Evolutionary conservation across 2,888 invertebrate genomes (phyloP).

Genomic region (Orgyia antiqua): DNA sequence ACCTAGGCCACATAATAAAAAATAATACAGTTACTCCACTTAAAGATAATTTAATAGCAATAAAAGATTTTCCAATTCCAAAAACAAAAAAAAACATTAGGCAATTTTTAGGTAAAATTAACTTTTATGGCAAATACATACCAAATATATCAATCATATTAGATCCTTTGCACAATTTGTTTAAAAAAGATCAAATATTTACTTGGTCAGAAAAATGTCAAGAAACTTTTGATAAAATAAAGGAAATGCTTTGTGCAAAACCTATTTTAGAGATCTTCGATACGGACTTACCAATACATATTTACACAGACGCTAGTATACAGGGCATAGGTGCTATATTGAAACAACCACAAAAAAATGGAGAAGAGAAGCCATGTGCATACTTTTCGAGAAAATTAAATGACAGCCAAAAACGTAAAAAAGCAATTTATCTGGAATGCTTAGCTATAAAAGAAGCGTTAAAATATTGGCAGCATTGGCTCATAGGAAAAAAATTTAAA

Average conservation of each 20-base stretch:
- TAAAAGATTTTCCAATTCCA: no score
- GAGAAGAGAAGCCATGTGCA: no score
- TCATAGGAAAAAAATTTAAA: neutral
- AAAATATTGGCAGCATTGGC: neutral
- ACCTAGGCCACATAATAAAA: slow-evolving; percentile 20
- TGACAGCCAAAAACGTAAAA: slow-evolving; percentile 6
- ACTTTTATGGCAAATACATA: slow-evolving; percentile 20
- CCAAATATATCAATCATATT: slow-evolving; percentile 19
- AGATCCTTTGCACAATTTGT: slow-evolving; percentile 19
- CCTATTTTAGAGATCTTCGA: no score
- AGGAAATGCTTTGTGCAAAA: no score
- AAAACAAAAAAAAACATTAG: slow-evolving; percentile 17
- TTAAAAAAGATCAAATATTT: slow-evolving; percentile 14
- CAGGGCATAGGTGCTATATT: no score
- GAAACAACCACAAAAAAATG: no score
- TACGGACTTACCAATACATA: no score
- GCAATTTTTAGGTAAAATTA: slow-evolving; percentile 23
- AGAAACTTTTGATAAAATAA: no score
- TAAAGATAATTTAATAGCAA: slow-evolving; percentile 18
- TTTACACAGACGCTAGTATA: no score
- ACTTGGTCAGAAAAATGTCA: slow-evolving; percentile 9
- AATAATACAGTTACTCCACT: slow-evolving; percentile 18
- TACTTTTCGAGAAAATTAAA: slow-evolving; percentile 8
- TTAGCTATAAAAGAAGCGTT: slow-evolving; percentile 1
- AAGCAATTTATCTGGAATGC: slow-evolving; percentile 9